phyloP scores from a whole-genome alignment of 2,797 vertebrate genomes.

The Fistularia commersonii region DNA sequence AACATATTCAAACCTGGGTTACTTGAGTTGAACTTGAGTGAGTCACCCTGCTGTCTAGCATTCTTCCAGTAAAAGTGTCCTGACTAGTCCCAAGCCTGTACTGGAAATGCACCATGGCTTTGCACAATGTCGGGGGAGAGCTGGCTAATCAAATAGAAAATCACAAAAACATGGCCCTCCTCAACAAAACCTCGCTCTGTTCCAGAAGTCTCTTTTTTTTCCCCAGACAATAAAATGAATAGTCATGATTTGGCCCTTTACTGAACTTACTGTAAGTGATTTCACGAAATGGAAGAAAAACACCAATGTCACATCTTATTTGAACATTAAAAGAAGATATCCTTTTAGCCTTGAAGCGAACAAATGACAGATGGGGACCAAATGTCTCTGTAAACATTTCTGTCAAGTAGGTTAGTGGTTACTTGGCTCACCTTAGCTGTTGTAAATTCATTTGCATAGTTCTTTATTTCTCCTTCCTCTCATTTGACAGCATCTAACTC shows the following conservation, averaged over 20 bases:
- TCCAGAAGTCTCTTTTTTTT: constrained; percentile 7
- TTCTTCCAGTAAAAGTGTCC: constrained; percentile 59
- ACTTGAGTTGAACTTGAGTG: constrained; percentile 29
- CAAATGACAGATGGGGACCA: neutral
- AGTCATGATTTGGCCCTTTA: constrained; percentile 32
- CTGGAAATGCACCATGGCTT: constrained; percentile 53
- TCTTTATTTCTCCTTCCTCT: constrained; percentile 31
- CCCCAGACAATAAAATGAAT: constrained; percentile 30
- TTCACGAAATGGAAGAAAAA: constrained; percentile 11
- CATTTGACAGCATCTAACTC: constrained; percentile 20
- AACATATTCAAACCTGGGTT: constrained; percentile 12
- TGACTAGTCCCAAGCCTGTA: constrained; percentile 23
- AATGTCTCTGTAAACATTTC: constrained; percentile 22
- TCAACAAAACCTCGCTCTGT: constrained; percentile 13
- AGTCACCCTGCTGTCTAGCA: constrained; percentile 43
- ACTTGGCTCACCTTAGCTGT: constrained; percentile 20
- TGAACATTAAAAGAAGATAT: constrained; percentile 15
- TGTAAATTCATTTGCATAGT: constrained; percentile 34
- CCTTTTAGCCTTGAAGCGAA: constrained; percentile 13
- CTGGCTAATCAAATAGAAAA: constrained; percentile 37
- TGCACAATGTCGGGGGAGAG: constrained; percentile 33
- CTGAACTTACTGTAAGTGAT: constrained; percentile 24
- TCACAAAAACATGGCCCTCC: constrained; percentile 38
- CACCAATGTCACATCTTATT: constrained; percentile 9
- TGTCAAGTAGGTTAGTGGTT: constrained; percentile 33